Base-by-base conservation (phyloP, 2,113 vertebrate genomes). In the Apodemus sylvaticus region DNA sequence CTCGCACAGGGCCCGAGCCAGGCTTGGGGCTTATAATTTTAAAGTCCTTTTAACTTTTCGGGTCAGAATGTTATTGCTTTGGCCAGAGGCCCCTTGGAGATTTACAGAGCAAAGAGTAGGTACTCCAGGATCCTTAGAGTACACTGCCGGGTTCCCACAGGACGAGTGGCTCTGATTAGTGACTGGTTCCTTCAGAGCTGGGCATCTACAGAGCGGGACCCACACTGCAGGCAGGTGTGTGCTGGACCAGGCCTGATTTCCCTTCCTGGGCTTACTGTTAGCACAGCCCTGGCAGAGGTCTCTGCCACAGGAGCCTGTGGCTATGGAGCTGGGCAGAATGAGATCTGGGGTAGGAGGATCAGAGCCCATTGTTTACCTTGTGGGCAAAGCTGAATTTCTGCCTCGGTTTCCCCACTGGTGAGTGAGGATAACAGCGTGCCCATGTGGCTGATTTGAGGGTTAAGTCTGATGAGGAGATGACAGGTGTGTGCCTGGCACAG, bases 181-280 rank as follows among this genome's bases (percentile, higher is more conserved):
- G 79, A 53, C 62, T 19, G 86, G 45, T 31, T 90, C 51, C 0
- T 0, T 29, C 39, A 53, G 42, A 36, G 0, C 34, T 4, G 45
- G 39, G 31, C 42, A 24, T 4, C 1, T 24, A 19, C 0, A 9
- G 51, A 24, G 51, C 24, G 0, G 83, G 22, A 13, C 45, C 3
- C 3, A 5, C 0, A 14, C 7, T 1, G n/a, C 39, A 14, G 53
- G 17, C 1, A 1, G 0, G 0, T 12, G 1, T 0, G 0, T 0
- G 0, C 31, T 12, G 0, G 0, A 17, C 4, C 0, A 39, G 66
- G 24, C 0, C 4, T 39, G 34, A 48, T 19, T 58, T 48, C 45
- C 70, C 6, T n/a, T 39, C 22, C 45, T 1, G 0, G 24, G 9
- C 24, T 81, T 29, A 31, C 29, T 5, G 2, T 77, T 0, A 4